Conservation (phyloP, 2,888 invertebrate species). For the Clunio marinus region DNA sequence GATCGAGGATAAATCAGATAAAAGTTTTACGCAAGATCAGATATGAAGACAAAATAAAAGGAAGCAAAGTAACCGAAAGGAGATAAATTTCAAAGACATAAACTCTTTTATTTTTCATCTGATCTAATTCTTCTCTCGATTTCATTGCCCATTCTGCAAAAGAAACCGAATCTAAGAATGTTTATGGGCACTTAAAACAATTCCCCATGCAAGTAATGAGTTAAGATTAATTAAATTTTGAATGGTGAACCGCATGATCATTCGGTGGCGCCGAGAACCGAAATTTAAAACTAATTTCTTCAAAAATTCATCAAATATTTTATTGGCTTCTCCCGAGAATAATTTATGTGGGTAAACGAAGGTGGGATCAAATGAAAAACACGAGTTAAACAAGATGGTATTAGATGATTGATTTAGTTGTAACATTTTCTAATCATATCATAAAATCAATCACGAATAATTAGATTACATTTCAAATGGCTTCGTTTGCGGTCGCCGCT, state of each 20-base stretch:
- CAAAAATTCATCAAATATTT: too few species aligned
- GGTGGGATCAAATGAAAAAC: too few species aligned
- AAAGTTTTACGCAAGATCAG: not conserved
- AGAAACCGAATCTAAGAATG: too few species aligned
- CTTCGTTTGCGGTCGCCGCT: constrained; percentile 4
- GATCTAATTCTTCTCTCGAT: too few species aligned
- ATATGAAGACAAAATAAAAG: too few species aligned
- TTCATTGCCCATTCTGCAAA: too few species aligned
- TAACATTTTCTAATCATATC: not conserved
- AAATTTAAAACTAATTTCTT: not conserved
- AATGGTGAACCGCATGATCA: not conserved
- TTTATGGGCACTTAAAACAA: too few species aligned
- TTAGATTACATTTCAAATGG: constrained; percentile 9
- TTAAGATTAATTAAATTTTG: not conserved
- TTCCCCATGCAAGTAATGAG: too few species aligned
- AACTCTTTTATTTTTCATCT: not conserved
- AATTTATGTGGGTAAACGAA: too few species aligned
- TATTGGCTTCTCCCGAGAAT: too few species aligned
- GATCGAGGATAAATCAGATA: too few species aligned
- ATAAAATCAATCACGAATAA: constrained; percentile 22
- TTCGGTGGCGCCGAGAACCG: constrained; percentile 11
- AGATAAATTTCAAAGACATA: not conserved
- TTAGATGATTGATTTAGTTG: constrained; percentile 15
- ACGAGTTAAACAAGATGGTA: not conserved
- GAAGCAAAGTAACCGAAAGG: too few species aligned